Evolutionary conservation across 1,140 invertebrate genomes (phyloP), one percentile per base, ranked within the genome.

Genomic region (Neoseiulus cucumeris): DNA sequence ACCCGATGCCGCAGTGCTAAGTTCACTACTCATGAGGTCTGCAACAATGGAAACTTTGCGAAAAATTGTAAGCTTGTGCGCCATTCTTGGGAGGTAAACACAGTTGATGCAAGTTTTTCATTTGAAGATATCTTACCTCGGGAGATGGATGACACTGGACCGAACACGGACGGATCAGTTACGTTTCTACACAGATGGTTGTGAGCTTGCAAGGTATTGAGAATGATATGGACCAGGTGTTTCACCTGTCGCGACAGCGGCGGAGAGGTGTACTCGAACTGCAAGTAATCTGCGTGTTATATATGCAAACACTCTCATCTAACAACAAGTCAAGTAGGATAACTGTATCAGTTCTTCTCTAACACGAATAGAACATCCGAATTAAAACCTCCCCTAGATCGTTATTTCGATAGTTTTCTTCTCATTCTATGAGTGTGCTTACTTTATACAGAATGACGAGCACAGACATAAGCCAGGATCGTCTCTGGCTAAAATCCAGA

Each of bases 361-460:
- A n/a, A n/a, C n/a, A n/a, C n/a, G n/a, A n/a, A n/a, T 66, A 2
- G 18, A 14, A 9, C 4, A 44, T 51, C 14, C 2, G 1, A 67
- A 68, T 66, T n/a, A 4, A 18, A 65, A 41, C 42, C 29, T 29
- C 20, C 42, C 18, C 17, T 41, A 14, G 29, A 65, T n/a, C 30
- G 42, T 6, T 29, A 20, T 25, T 39, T 20, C 28, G 9, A 39
- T 9, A 39, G 33, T 39, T 39, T 6, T 39, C 9, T 9, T 9
- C 33, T 39, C 4, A 4, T 4, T 9, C 33, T 39, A 4, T 6
- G 33, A 4, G 33, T 4, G 4, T 7, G 64, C 64, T 72, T 76
- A 92, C 91, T 82, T 98, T 98, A 73, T 98, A 98, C 0, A 98
- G 79, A 68, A 98, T 83, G 12, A 97, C 89, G n/a, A 97, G 81